A percentile compares a stretch with the other conserved stretches of the same genome.
Evolutionary conservation across 2,113 vertebrate species (phyloP).

Genomic region (Brachyistius frenatus): DNA sequence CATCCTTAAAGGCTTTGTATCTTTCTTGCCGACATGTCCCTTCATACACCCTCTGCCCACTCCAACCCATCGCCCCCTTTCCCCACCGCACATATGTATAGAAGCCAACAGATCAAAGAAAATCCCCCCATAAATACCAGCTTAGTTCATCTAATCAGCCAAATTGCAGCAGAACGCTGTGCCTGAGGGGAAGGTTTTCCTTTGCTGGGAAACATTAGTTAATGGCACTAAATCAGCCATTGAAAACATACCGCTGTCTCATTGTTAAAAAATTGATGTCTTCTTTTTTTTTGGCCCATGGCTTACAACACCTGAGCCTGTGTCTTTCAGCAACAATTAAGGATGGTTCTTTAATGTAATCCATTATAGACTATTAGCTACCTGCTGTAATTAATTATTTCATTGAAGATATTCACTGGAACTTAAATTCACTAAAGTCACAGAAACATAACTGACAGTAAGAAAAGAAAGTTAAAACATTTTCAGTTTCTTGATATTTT

Average conservation of each 20-base stretch:
- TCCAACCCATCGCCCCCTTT: neutral
- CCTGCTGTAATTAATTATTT: slow-evolving; percentile 3
- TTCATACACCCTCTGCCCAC: neutral
- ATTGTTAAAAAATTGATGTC: slow-evolving; percentile 36
- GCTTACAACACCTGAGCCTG: slow-evolving; percentile 28
- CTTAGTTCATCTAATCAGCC: slow-evolving; percentile 75
- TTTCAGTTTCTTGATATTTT: neutral
- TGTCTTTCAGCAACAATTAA: neutral
- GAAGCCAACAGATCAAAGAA: slow-evolving; percentile 74
- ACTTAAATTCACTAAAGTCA: too few species aligned
- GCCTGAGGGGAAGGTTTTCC: slow-evolving; percentile 55
- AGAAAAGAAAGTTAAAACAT: too few species aligned
- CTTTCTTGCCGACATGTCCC: slow-evolving; percentile 16
- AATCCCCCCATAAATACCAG: slow-evolving; percentile 70
- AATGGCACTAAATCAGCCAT: slow-evolving; percentile 67
- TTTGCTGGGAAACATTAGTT: slow-evolving; percentile 74
- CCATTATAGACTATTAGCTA: neutral
- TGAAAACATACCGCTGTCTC: slow-evolving; percentile 20
- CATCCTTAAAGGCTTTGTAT: neutral
- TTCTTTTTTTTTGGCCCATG: neutral
- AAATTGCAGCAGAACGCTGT: slow-evolving; percentile 67
- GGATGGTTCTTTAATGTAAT: neutral
- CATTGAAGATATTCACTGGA: neutral
- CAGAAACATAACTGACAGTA: too few species aligned
- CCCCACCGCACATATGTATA: slow-evolving; percentile 41